Percentiles rank a stretch among this genome's conserved stretches.
phyloP scores from a whole-genome alignment of 2,113 vertebrate genomes.

The Solea senegalensis region DNA sequence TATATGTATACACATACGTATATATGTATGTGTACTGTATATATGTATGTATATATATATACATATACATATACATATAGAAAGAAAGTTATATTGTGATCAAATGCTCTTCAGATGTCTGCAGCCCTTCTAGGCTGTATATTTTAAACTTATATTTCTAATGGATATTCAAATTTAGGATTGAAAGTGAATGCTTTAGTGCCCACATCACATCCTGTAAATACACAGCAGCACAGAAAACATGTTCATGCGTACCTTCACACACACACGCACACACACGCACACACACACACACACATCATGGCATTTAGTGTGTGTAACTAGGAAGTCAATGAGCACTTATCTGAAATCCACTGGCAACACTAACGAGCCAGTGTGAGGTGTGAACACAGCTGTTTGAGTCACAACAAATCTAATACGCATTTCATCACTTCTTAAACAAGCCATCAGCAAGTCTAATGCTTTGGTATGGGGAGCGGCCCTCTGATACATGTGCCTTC shows the following conservation, averaged over 20 bases:
- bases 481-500: constrained; percentile 70
- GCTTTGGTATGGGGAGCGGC: constrained; percentile 49
- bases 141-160: too few relatives aligned
- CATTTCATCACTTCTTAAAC: constrained; percentile 76
- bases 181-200: not conserved
- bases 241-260: constrained; percentile 7
- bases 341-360: constrained; percentile 54
- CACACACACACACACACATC: constrained; percentile 19
- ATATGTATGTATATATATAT: too few relatives aligned
- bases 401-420: constrained; percentile 67
- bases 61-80: too few relatives aligned
- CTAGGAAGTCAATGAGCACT: constrained; percentile 56
- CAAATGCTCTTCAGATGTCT: too few relatives aligned
- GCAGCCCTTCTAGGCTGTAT: too few relatives aligned
- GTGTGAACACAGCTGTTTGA: constrained; percentile 75
- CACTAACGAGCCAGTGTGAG: constrained; percentile 50
- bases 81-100: too few relatives aligned
- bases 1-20: too few relatives aligned
- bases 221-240: constrained; percentile 1
- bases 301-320: constrained; percentile 29
- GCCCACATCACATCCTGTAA: constrained; percentile 1
- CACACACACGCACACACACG: constrained; percentile 2
- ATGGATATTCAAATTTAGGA: too few relatives aligned
- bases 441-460: constrained; percentile 76
- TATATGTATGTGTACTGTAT: too few relatives aligned